Evolutionary conservation across 2,113 vertebrate species (phyloP), one percentile per base, ranked within the genome.

Genomic region (Psilopsiagon aurifrons): DNA sequence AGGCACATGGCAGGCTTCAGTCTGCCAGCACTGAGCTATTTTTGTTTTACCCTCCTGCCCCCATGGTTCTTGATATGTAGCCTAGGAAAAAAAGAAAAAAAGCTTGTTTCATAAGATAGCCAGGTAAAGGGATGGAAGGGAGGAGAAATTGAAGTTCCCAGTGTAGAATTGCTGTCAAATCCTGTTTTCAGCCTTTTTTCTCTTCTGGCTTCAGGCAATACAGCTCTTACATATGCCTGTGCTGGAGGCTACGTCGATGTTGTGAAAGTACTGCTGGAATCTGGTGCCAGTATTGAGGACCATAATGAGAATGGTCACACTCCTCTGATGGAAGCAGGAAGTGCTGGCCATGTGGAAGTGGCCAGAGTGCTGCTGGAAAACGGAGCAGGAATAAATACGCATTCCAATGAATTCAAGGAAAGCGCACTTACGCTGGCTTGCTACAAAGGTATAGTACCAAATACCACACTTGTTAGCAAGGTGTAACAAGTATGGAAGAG

Each of bases 331-430:
- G 99, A 99, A 92, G 99, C 99, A 1, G 99, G 99, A 67, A 99
- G 99, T 59, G 99, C 99, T 1, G 99, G 99, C 59, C 99, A 99
- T 1, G 99, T 99, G 84, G 99, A 99, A 47, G 99, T 99, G 89
- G 99, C 99, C 95, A 98, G 99, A 83, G 98, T 99, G 93, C 99
- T 99, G 68, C 96, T 99, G 90, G 99, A 99, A 85, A 99, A 99
- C 10, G 99, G 99, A 31, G 99, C 99, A 6, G 99, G 99, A 96
- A 99, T 99, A 93, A 99, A 99, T 90, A 99, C 99, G 44, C 99
- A 99, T 98, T 99, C 99, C 98, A 99, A 99, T 59, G 99, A 99
- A 93, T 99, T 99, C 97, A 99, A 99, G 97, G 99, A 99, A 98
- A 99, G 99, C 19, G 99, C 99, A 2, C 99, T 99, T 84, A 99